Base-by-base conservation (phyloP, 2,797 vertebrate genomes). In the Carduelis carduelis region DNA sequence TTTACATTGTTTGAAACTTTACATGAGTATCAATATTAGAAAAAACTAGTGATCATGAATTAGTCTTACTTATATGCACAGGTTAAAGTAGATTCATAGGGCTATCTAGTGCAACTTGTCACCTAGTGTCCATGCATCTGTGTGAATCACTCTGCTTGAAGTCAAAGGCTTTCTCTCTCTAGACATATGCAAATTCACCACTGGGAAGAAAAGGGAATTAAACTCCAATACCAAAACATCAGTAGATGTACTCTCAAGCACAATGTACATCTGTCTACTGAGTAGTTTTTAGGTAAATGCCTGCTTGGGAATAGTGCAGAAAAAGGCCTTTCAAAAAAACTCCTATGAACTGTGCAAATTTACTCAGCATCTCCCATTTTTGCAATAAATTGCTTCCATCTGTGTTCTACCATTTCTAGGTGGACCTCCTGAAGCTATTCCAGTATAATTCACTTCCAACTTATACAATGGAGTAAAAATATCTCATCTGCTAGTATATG, bases 341-440 rank as follows among this genome's bases (percentile, higher is more conserved):
- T 5, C 7, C 19, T 14, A 24, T 24, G 47, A 75, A 61, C 63
- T 47, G 23, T 81, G 52, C 27, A 79, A 76, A 82, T 56, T 41
- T 82, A 93, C 56, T 84, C 75, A 64, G 21, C 47, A 55, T 92
- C 46, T 94, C 24, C 47, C 85, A 21, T 68, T 95, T 89, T 90
- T 90, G 64, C 94, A 87, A 90, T 80, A 64, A 90, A 96, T 90
- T 80, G 19, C 56, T 96, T 94, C 92, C 95, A 94, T 90, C 35
- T 95, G 95, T 90, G 34, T 85, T 52, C 44, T 92, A 10, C 26
- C 16, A 84, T 92, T 95, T 89, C 89, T 96, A 89, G 81, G 93
- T 92, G 78, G 88, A 94, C 75, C 63, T 90, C 74, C 86, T 96
- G 81, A 96, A 90, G 61, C 60, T 88, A 59, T 93, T 95, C 76